A percentile compares a stretch with the other conserved stretches of the same genome.
Conservation (phyloP, 2,113 vertebrate genomes). For the Atractosteus spatula region DNA sequence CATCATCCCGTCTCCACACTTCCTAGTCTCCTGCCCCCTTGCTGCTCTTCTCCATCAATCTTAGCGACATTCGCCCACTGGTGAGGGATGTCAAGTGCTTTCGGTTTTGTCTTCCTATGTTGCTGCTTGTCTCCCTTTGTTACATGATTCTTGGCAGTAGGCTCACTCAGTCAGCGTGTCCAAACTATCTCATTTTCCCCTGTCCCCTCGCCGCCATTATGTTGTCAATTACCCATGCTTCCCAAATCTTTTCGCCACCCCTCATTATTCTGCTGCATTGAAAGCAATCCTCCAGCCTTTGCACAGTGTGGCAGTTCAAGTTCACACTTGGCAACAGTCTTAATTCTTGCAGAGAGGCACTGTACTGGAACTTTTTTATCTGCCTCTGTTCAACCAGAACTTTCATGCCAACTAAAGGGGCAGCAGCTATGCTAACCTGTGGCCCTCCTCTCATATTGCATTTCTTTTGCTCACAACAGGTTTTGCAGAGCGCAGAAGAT, state of each 20-base stretch:
- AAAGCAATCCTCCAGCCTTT: background rate
- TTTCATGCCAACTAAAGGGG: background rate
- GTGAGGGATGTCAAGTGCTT: background rate
- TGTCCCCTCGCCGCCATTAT: slow-evolving; percentile 20
- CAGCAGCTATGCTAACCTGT: background rate
- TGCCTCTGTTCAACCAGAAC: background rate
- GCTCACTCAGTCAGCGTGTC: slow-evolving; percentile 37
- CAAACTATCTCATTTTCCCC: slow-evolving; percentile 39
- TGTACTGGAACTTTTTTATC: background rate
- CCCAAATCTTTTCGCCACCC: slow-evolving; percentile 3
- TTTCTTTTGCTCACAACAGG: too few relatives aligned
- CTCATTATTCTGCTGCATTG: slow-evolving; percentile 10
- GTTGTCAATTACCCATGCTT: slow-evolving; percentile 24
- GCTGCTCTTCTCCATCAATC: slow-evolving; percentile 48
- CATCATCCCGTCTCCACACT: slow-evolving; percentile 37
- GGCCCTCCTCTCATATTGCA: too few relatives aligned
- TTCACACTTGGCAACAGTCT: slow-evolving; percentile 3
- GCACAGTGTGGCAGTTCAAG: background rate
- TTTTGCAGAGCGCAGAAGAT: too few relatives aligned
- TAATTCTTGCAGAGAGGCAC: background rate
- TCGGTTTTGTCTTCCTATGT: background rate
- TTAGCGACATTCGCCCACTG: slow-evolving; percentile 35
- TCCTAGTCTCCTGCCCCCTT: slow-evolving; percentile 32
- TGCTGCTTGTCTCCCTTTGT: slow-evolving; percentile 26
- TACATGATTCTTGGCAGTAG: slow-evolving; percentile 36